These are phyloP conservation scores for Erebia aethiops DNA, from an alignment of 2,888 invertebrate genomes.

Conservation along the genomic window DNA sequence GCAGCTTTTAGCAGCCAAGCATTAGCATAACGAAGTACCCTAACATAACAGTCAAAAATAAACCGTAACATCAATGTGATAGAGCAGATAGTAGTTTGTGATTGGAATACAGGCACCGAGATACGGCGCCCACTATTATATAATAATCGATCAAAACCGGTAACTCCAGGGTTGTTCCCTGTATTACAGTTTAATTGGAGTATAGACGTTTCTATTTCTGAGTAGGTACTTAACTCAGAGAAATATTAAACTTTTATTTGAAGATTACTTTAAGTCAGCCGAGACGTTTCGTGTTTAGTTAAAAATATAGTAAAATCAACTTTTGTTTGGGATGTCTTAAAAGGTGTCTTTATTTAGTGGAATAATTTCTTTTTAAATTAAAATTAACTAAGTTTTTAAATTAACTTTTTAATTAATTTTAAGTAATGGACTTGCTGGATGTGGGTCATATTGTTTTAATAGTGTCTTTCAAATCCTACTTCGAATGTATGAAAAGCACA, in stretches of 20 bases:
- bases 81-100: conserved; percentile 8
- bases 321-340: too few species aligned
- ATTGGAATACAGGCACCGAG: conserved; percentile 1
- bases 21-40: conserved; percentile 33
- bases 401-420: too few species aligned
- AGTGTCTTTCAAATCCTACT: too few species aligned
- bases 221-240: not conserved
- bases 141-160: conserved; percentile 31
- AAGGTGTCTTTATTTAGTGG: too few species aligned
- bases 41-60: conserved; percentile 10
- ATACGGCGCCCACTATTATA: conserved; percentile 31
- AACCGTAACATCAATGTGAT: conserved; percentile 16
- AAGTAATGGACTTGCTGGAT: too few species aligned
- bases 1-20: conserved; percentile 32
- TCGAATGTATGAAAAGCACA: too few species aligned
- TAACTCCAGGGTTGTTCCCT: conserved; percentile 30
- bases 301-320: too few species aligned
- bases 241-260: too few species aligned
- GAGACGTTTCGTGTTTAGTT: not conserved
- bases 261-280: not conserved
- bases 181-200: not conserved
- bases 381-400: too few species aligned
- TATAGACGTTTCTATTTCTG: conserved; percentile 10
- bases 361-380: too few species aligned
- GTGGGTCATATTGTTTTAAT: too few species aligned